Base-by-base conservation (phyloP, 2,113 vertebrate species). In the Pteropus alecto region DNA sequence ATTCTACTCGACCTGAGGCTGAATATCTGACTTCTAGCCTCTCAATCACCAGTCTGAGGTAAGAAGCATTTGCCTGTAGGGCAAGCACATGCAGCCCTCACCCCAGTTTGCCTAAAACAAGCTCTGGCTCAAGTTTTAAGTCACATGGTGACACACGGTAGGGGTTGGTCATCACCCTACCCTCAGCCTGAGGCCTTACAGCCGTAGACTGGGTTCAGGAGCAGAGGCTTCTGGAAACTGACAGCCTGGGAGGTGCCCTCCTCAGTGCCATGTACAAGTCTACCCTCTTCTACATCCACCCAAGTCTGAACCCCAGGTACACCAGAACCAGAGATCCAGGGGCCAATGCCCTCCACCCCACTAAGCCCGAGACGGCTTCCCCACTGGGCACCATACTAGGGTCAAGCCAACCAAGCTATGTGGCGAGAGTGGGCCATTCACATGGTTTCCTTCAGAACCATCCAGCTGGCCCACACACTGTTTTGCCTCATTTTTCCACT, bases 401-500 rank as follows among this genome's bases (percentile, higher is more conserved):
- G 8, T 87, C 87, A 82, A 79, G 71, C 81, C 89, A 68, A 93
- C 83, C 10, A 13, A 87, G 51, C 43, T 87, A 61, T 63, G 70
- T 93, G 48, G 63, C 35, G 54, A 58, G 54, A 28, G 65, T 26
- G n/a, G 90, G 87, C 48, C 63, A 14, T 74, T 97, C 43, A 61
- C 30, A 28, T 87, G 1, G 56, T 33, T 90, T 58, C 78, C 73
- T 92, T 94, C 51, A 97, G 94, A 97, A 79, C 77, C 51, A 10
- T 63, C 87, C 71, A 56, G 41, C 12, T 90, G 87, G 87, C 81
- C 95, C 28, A 0, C 48, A 83, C 10, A 87, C 91, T 85, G 60
- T 97, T 97, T 97, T 96, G 65, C 92, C 96, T 97, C 76, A 76
- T 5, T 88, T 94, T 58, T 35, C 73, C 74, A 70, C 33, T 58